Conservation (phyloP, 2,113 vertebrate species). For the Trematomus loennbergii region DNA sequence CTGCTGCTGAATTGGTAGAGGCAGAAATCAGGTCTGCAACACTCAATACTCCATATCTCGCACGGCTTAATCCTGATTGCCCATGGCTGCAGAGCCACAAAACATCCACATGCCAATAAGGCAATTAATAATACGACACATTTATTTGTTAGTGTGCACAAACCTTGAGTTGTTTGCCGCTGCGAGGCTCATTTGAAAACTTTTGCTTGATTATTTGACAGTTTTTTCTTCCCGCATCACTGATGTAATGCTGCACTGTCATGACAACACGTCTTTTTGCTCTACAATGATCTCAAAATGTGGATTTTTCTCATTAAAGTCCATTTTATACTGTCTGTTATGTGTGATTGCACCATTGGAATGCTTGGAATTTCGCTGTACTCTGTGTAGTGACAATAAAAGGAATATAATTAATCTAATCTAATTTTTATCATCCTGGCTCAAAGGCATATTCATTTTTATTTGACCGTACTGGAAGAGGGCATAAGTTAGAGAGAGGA, state of each 20-base stretch:
- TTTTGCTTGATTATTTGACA: constrained; percentile 24
- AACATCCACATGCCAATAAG: constrained; percentile 51
- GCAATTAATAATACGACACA: constrained; percentile 54
- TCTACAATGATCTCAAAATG: neutral
- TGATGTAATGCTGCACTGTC: constrained; percentile 3
- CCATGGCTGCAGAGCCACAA: constrained; percentile 34
- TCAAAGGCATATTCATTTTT: constrained; percentile 1
- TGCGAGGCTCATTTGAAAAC: constrained; percentile 15
- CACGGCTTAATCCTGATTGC: constrained; percentile 57
- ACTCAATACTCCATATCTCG: constrained; percentile 47
- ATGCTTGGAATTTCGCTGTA: no score
- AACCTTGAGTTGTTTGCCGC: constrained; percentile 21
- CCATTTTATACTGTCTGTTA: constrained; percentile 21
- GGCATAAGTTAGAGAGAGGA: neutral
- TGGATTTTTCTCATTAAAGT: constrained; percentile 34
- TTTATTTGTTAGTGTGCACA: constrained; percentile 26
- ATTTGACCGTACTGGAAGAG: constrained; percentile 9
- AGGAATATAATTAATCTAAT: neutral
- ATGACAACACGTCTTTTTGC: no score
- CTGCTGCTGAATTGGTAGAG: constrained; percentile 47
- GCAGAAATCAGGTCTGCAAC: constrained; percentile 30
- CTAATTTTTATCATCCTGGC: constrained; percentile 5
- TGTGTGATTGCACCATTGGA: no score
- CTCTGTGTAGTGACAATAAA: no score
- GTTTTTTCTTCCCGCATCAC: neutral